phyloP scores from a whole-genome alignment of 2,797 vertebrate genomes.

The Alosa sapidissima region DNA sequence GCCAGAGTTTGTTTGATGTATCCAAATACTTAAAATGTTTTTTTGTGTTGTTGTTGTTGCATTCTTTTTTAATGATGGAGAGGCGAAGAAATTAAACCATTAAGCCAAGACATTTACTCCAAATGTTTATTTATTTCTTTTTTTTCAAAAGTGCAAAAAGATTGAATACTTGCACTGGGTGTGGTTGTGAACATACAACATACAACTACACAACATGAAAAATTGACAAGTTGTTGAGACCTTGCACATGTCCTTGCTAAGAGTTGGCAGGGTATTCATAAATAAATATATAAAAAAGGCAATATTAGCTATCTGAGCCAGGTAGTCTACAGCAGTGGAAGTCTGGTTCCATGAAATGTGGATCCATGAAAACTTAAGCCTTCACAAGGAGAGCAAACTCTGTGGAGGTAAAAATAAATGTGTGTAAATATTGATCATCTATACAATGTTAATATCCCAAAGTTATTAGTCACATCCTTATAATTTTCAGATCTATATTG shows the following conservation, averaged over 20 bases:
- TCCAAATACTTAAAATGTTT: background rate
- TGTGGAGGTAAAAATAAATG: conserved; percentile 46
- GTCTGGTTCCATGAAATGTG: conserved; percentile 53
- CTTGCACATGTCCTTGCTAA: conserved; percentile 49
- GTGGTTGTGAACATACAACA: conserved; percentile 53
- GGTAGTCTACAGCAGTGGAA: conserved; percentile 52
- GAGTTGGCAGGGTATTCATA: conserved; percentile 58
- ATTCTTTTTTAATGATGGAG: background rate
- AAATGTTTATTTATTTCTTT: conserved; percentile 64
- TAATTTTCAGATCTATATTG: background rate
- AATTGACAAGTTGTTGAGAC: conserved; percentile 55
- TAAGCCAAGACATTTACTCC: conserved; percentile 43
- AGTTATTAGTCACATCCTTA: background rate
- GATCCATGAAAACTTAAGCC: conserved; percentile 56
- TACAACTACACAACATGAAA: conserved; percentile 55
- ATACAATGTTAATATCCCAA: background rate
- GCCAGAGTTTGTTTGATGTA: background rate
- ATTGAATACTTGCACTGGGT: conserved; percentile 55
- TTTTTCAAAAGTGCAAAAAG: conserved; percentile 61
- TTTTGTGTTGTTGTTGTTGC: background rate
- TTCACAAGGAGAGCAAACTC: conserved; percentile 64
- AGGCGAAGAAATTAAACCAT: background rate
- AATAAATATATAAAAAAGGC: conserved; percentile 69
- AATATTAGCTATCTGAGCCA: conserved; percentile 50
- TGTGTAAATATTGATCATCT: background rate